A percentile compares a stretch with the other conserved stretches of the same genome.
These are phyloP conservation scores for Prunella himalayana DNA, from an alignment of 2,113 vertebrate genomes.

Conservation along the genomic window DNA sequence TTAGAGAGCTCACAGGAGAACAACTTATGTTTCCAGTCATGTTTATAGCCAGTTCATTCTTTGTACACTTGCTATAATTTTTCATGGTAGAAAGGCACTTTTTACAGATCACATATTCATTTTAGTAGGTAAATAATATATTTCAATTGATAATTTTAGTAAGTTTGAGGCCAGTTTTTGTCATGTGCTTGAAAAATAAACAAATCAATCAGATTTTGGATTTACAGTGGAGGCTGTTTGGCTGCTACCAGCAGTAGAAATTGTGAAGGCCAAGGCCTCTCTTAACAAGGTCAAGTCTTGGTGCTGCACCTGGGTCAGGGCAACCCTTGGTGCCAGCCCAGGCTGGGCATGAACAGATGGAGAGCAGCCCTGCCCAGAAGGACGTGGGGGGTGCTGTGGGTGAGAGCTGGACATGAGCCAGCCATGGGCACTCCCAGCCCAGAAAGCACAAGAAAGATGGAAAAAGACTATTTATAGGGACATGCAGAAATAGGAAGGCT, in stretches of 20 bases:
- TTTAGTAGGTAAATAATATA: neutral
- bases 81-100: neutral
- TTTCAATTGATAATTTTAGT: neutral
- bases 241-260: neutral
- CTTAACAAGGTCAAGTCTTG: rapidly evolving
- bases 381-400: neutral
- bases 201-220: neutral
- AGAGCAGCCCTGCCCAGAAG: neutral
- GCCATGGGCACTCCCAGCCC: neutral
- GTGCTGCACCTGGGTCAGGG: rapidly evolving
- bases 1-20: neutral
- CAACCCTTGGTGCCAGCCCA: rapidly evolving
- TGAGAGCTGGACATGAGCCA: neutral
- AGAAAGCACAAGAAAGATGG: neutral
- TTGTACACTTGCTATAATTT: neutral
- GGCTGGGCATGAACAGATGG: rapidly evolving
- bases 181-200: neutral
- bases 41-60: neutral
- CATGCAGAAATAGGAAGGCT: neutral
- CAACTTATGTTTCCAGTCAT: neutral
- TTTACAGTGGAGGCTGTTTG: neutral
- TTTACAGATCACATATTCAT: neutral
- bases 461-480: neutral
- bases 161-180: neutral
- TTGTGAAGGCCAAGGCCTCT: neutral